phyloP scores from a whole-genome alignment of 2,113 vertebrate genomes.

The Lonchura striata region DNA sequence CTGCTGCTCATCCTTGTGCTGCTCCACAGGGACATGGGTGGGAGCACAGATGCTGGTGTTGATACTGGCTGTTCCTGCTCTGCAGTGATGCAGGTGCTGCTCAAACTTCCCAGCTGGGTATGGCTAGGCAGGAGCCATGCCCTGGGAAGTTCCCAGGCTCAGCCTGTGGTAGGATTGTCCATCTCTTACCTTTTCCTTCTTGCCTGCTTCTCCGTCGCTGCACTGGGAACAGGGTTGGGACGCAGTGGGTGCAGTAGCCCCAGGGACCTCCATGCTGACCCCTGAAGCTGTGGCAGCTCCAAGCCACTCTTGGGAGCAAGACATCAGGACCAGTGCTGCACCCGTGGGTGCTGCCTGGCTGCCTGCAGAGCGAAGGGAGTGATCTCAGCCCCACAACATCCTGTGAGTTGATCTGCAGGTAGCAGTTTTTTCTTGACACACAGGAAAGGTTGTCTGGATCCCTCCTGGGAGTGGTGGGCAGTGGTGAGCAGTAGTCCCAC shows the following conservation, averaged over 20 bases:
- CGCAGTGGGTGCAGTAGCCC: fast-evolving
- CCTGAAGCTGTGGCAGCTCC: not conserved
- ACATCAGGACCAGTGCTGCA: fast-evolving
- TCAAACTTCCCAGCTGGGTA: not conserved
- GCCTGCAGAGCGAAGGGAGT: not conserved
- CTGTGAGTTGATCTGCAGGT: fast-evolving
- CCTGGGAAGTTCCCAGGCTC: not conserved
- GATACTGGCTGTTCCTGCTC: not conserved
- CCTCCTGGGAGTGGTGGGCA: not conserved
- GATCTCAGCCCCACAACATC: fast-evolving
- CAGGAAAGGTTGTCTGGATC: not conserved
- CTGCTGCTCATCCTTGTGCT: fast-evolving
- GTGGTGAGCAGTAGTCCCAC: not conserved
- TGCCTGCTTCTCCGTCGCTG: not conserved
- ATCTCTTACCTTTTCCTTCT: not conserved
- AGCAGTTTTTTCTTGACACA: not conserved
- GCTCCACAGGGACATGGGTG: fast-evolving
- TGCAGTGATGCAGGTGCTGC: not conserved
- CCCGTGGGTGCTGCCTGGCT: not conserved
- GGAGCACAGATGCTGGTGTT: not conserved
- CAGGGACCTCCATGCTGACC: fast-evolving
- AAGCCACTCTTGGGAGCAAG: not conserved
- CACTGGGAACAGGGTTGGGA: too few relatives aligned
- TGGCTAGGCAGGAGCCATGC: not conserved
- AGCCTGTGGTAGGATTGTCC: not conserved